These are phyloP conservation scores for Ophioderma brevispina DNA, from an alignment of 35 echinoderm and acorn worm genomes.

Conservation along the genomic window DNA sequence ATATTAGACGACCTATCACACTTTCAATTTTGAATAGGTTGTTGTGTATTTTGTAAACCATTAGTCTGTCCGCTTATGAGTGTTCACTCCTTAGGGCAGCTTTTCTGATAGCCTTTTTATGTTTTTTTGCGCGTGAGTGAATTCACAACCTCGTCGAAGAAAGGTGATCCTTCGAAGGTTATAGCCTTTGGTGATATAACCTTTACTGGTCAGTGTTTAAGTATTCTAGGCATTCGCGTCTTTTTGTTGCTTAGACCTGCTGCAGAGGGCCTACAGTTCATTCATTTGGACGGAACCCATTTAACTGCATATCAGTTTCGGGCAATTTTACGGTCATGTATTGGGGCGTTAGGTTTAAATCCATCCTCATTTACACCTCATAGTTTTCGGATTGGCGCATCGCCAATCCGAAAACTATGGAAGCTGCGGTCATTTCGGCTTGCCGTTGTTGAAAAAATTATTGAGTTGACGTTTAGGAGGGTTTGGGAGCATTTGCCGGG, in stretches of 20 bases:
- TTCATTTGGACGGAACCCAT: neutral
- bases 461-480: too few relatives aligned
- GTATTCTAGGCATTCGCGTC: neutral
- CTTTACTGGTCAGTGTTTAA: neutral
- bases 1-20: neutral
- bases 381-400: neutral
- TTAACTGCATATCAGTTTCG: neutral
- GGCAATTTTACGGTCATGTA: neutral
- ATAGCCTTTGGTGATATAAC: neutral
- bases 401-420: neutral
- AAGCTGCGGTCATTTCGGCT: too few relatives aligned
- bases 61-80: neutral
- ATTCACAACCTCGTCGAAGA: neutral
- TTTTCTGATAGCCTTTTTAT: neutral
- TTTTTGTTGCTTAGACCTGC: too few relatives aligned
- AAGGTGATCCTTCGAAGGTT: neutral
- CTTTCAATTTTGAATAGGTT: neutral
- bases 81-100: neutral
- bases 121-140: neutral
- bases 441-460: neutral
- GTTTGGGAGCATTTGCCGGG: neutral
- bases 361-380: neutral
- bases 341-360: neutral
- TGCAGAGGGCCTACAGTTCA: neutral
- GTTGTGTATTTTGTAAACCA: neutral